Evolutionary conservation across 2,113 vertebrate species (phyloP).

Genomic region (Thomomys bottae): DNA sequence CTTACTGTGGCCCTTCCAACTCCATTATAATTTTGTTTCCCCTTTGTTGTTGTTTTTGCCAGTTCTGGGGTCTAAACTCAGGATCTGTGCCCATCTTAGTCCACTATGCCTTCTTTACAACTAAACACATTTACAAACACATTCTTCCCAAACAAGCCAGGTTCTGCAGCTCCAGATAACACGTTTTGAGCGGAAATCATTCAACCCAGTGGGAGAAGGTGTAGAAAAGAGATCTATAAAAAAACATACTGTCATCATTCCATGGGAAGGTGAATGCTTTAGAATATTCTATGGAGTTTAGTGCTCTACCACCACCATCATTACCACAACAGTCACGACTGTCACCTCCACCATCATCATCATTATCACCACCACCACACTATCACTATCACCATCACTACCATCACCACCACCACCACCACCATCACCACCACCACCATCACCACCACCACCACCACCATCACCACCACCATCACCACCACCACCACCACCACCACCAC

Average conservation of each 20-base stretch:
- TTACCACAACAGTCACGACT: no score
- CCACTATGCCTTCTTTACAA: neutral
- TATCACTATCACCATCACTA: no score
- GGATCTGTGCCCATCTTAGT: no score
- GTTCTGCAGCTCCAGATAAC: neutral
- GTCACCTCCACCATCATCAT: neutral
- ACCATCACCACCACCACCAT: no score
- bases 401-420: accelerated
- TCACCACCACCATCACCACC: neutral
- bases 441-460: no score
- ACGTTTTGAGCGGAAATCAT: neutral
- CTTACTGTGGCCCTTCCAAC: neutral
- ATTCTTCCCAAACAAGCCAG: neutral
- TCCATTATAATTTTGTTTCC: neutral
- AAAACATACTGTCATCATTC: neutral
- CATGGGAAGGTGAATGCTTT: neutral
- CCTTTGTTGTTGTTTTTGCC: no score
- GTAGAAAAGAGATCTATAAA: neutral
- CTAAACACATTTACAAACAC: neutral
- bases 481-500: no score
- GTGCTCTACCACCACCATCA: neutral
- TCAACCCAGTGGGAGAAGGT: neutral
- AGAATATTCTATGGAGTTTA: neutral
- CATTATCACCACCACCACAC: neutral
- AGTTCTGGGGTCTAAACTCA: no score